Percentiles rank a stretch among this genome's conserved stretches.
These are phyloP conservation scores for Furcula furcula DNA, from an alignment of 2,888 invertebrate genomes.

Conservation along the genomic window DNA sequence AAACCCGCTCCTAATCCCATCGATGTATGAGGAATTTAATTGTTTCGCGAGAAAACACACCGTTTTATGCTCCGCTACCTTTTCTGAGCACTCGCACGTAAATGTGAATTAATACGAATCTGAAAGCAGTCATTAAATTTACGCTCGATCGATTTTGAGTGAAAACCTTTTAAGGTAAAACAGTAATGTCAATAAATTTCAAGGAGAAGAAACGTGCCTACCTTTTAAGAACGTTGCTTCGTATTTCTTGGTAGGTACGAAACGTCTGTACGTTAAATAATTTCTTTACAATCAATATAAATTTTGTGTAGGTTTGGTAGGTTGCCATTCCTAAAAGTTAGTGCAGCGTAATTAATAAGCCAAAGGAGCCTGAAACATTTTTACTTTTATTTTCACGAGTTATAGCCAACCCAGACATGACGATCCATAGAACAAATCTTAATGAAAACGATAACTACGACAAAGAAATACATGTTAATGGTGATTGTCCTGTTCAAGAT, in stretches of 20 bases:
- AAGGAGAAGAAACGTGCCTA: constrained; percentile 43
- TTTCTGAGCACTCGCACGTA: constrained; percentile 53
- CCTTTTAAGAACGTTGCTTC: constrained; percentile 49
- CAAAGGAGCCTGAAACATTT: constrained; percentile 15
- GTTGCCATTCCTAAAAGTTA: constrained; percentile 5
- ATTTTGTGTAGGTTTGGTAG: too few species aligned
- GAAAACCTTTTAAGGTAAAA: constrained; percentile 72
- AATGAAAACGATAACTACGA: constrained; percentile 45
- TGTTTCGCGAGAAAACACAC: constrained; percentile 71
- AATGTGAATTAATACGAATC: constrained; percentile 69
- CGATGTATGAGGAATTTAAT: constrained; percentile 75
- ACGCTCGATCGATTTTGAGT: constrained; percentile 67
- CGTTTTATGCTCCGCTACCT: constrained; percentile 60
- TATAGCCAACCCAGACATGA: constrained; percentile 39
- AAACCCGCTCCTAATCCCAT: constrained; percentile 57
- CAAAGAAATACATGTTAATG: constrained; percentile 32
- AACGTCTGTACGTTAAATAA: constrained; percentile 29
- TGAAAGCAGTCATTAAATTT: constrained; percentile 78
- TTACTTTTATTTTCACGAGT: constrained; percentile 42
- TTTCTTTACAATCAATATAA: constrained; percentile 17
- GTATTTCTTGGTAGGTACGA: constrained; percentile 29
- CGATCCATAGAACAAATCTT: constrained; percentile 44
- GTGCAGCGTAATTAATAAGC: background rate
- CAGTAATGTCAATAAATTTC: constrained; percentile 60
- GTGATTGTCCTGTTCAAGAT: constrained; percentile 7